These are phyloP conservation scores for Drosophila falleni DNA, from an alignment of 2,888 invertebrate genomes.

Conservation along the genomic window DNA sequence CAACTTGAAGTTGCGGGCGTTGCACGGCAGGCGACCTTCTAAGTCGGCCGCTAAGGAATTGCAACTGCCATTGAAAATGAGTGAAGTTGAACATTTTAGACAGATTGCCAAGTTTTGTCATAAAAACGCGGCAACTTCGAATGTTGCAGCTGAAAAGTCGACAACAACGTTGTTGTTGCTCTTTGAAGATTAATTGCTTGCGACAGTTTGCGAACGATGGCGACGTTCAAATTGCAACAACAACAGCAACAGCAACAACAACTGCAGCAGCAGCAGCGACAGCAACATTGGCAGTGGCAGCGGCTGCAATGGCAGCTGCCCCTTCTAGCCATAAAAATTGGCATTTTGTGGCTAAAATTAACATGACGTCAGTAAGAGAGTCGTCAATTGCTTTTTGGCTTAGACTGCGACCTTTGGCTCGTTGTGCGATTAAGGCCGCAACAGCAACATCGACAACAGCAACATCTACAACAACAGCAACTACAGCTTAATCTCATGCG, in stretches of 20 bases:
- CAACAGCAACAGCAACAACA: constrained; percentile 16
- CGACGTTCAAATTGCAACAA: constrained; percentile 57
- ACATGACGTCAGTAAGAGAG: constrained; percentile 71
- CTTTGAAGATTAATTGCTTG: constrained; percentile 82
- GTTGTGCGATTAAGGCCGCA: constrained; percentile 79
- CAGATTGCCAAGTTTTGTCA: constrained; percentile 83
- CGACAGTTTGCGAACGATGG: constrained; percentile 75
- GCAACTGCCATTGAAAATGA: constrained; percentile 81
- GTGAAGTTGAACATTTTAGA: constrained; percentile 81
- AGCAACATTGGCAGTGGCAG: constrained; percentile 1
- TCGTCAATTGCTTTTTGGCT: constrained; percentile 53
- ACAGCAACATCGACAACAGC: constrained; percentile 21
- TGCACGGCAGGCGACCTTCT: constrained; percentile 72
- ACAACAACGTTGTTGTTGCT: constrained; percentile 25
- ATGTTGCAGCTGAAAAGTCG: constrained; percentile 44
- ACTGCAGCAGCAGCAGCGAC: constrained; percentile 3
- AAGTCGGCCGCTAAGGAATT: constrained; percentile 78
- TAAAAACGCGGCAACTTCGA: constrained; percentile 54
- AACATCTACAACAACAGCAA: constrained; percentile 37
- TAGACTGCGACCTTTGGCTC: constrained; percentile 58
- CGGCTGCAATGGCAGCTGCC: constrained; percentile 53
- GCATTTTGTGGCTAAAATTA: constrained; percentile 69
- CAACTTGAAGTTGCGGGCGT: constrained; percentile 63
- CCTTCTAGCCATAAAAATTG: constrained; percentile 69
- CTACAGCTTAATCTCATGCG: constrained; percentile 56